phyloP scores from a whole-genome alignment of 2,797 vertebrate species.

The Tamandua tetradactyla region DNA sequence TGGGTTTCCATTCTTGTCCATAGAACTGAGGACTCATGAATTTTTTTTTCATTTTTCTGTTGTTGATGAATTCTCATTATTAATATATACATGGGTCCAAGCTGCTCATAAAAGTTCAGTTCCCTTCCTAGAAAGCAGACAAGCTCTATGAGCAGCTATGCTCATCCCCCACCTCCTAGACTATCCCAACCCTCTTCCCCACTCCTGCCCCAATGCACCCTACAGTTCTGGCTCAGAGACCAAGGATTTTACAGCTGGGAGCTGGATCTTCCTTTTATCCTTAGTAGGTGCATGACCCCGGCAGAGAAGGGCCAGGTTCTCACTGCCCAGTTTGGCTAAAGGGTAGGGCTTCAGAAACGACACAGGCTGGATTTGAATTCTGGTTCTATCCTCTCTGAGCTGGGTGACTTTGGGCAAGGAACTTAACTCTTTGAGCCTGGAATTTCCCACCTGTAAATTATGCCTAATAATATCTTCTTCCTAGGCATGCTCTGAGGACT shows the following conservation, averaged over 20 bases:
- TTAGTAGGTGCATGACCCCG: background rate
- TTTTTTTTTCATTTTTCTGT: conserved; percentile 62
- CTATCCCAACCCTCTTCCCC: background rate
- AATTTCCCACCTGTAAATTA: background rate
- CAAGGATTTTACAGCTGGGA: background rate
- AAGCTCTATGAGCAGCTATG: background rate
- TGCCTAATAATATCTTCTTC: background rate
- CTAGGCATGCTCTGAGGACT: background rate
- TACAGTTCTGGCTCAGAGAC: background rate
- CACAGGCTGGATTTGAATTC: background rate
- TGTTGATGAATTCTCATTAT: conserved; percentile 70
- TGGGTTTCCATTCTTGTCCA: conserved; percentile 52
- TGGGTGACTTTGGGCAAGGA: background rate
- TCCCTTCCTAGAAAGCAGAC: background rate
- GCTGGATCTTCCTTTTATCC: background rate
- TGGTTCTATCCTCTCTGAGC: background rate
- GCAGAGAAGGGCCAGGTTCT: background rate
- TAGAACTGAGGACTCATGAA: conserved; percentile 54
- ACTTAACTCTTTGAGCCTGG: background rate
- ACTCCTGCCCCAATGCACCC: too few relatives aligned
- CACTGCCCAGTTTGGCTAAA: background rate
- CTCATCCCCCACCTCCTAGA: background rate
- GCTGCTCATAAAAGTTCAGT: too few relatives aligned
- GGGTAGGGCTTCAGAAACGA: background rate
- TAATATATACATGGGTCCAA: conserved; percentile 76